A percentile compares a stretch with the other conserved stretches of the same genome.
phyloP scores from a whole-genome alignment of 2,888 invertebrate species.

The Drosophila differens region DNA sequence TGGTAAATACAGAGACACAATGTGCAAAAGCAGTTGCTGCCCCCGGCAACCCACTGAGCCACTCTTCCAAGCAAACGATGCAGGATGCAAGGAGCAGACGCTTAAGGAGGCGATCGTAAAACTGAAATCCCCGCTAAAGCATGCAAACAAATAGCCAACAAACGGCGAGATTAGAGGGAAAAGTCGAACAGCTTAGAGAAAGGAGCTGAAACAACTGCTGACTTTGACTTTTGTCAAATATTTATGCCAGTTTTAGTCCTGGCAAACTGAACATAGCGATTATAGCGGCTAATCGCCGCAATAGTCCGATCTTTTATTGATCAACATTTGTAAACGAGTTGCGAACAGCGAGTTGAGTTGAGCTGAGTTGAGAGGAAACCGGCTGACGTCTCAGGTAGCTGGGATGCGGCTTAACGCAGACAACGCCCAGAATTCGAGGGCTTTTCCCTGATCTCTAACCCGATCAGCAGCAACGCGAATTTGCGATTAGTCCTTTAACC shows the following conservation, averaged over 20 bases:
- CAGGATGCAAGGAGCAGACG: conserved; percentile 12
- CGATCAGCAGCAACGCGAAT: conserved; percentile 71
- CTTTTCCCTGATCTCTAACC: conserved; percentile 34
- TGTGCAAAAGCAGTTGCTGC: conserved; percentile 49
- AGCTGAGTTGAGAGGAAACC: conserved; percentile 35
- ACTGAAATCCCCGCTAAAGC: conserved; percentile 74
- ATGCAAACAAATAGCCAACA: conserved; percentile 77
- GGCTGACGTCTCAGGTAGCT: conserved; percentile 48
- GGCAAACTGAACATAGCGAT: conserved; percentile 64
- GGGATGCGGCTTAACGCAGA: conserved; percentile 70
- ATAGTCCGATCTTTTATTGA: conserved; percentile 80
- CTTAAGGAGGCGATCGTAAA: conserved; percentile 55
- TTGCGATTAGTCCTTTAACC: conserved; percentile 69
- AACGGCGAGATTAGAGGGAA: conserved; percentile 64
- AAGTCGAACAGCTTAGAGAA: conserved; percentile 60
- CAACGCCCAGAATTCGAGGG: conserved; percentile 60
- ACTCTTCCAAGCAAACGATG: conserved; percentile 33
- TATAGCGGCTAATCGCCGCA: conserved; percentile 84
- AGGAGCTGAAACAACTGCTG: conserved; percentile 9
- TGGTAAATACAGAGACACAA: conserved; percentile 64
- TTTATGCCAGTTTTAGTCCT: conserved; percentile 68
- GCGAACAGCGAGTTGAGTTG: conserved; percentile 49
- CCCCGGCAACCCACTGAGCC: conserved; percentile 25
- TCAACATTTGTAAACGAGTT: conserved; percentile 84
- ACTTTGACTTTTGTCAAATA: conserved; percentile 82